Evolutionary conservation across 2,113 vertebrate species (phyloP).

Genomic region (Falco punctatus): DNA sequence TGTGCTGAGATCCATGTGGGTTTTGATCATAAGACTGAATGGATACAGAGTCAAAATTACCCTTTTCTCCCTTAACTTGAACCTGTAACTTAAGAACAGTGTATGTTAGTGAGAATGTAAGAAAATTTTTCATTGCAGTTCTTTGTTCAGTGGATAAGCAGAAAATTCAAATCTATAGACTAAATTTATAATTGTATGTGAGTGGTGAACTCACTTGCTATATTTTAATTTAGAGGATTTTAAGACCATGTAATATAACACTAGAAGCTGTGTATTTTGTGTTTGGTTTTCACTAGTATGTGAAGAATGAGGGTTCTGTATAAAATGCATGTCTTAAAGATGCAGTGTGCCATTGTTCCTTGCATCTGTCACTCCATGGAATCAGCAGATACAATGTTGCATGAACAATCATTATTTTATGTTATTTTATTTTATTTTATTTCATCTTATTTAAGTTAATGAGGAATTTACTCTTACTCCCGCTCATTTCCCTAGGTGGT

Average conservation of each 20-base stretch:
- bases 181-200: not conserved
- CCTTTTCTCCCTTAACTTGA: not conserved
- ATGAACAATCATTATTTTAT: not conserved
- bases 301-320: not conserved
- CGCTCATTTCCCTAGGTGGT: rapidly evolving
- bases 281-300: not conserved
- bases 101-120: not conserved
- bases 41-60: not conserved
- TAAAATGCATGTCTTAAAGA: not conserved
- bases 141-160: not conserved
- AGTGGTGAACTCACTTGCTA: not conserved
- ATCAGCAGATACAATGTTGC: not conserved
- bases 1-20: not conserved
- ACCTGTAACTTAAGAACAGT: not conserved
- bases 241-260: not conserved
- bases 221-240: not conserved
- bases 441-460: not conserved
- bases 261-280: not conserved
- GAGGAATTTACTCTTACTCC: not conserved
- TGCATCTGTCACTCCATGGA: not conserved
- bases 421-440: not conserved
- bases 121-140: not conserved
- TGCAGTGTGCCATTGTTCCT: rapidly evolving
- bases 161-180: not conserved
- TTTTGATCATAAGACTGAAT: not conserved